These are phyloP conservation scores for Acheta domesticus DNA, from an alignment of 2,888 invertebrate species.

Conservation along the genomic window DNA sequence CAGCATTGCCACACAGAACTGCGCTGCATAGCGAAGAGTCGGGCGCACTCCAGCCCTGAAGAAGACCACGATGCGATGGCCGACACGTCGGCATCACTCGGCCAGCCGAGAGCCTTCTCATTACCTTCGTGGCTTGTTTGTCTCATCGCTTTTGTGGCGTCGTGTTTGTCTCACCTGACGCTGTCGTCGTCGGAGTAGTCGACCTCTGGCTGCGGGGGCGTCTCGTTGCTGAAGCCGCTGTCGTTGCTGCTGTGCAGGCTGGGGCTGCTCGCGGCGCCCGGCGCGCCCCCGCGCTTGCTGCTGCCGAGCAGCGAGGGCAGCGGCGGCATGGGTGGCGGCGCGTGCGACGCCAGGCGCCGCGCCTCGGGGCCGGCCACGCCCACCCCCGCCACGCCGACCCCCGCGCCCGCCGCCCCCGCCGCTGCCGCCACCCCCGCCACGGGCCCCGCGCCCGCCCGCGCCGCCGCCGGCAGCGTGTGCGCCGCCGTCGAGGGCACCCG, in stretches of 20 bases:
- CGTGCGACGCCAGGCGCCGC: neutral
- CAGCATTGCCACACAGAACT: too few relatives aligned
- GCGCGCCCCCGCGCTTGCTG: constrained; percentile 32
- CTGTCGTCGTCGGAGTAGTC: constrained; percentile 89
- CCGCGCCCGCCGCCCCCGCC: neutral
- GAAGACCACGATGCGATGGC: too few relatives aligned
- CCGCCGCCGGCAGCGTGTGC: constrained; percentile 27
- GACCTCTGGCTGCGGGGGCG: constrained; percentile 78
- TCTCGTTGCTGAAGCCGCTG: constrained; percentile 89
- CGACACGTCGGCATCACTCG: too few relatives aligned
- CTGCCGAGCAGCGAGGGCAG: constrained; percentile 32
- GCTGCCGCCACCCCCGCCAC: neutral
- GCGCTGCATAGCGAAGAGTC: too few relatives aligned
- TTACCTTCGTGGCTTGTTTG: too few relatives aligned
- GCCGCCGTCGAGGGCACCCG: constrained; percentile 38
- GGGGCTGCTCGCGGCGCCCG: constrained; percentile 41
- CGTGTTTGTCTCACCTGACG: constrained; percentile 54
- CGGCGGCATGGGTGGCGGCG: constrained; percentile 36
- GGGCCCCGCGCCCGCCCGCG: constrained; percentile 23
- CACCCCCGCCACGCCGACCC: neutral
- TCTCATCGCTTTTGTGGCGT: too few relatives aligned
- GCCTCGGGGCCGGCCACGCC: neutral
- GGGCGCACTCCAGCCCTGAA: too few relatives aligned
- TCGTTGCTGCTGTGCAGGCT: constrained; percentile 84
- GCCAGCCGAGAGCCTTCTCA: too few relatives aligned